Evolutionary conservation across 2,797 vertebrate genomes (phyloP), one percentile per base, ranked within the genome.

Genomic region (Borostomias antarcticus): DNA sequence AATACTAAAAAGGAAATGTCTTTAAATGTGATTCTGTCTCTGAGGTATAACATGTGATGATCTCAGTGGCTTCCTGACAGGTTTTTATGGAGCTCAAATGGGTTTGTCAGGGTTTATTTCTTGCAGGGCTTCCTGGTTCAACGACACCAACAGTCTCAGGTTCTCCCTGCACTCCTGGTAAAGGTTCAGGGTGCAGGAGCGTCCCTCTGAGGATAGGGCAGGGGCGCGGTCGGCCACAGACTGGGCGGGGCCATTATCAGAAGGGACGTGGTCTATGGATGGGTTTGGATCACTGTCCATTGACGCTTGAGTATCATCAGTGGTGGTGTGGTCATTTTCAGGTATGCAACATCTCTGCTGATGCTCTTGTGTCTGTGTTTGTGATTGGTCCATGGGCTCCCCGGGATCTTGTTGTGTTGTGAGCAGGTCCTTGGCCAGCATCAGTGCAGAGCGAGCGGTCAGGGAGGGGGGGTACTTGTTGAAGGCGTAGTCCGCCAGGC

Each of bases 401-500:
- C 58, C 35, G 21, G 23, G 9, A 5, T 35, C 52, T 1, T 15
- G 58, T 52, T 77, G 53, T 2, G 40, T 62, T 21, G 61, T 33
- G 66, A 95, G 77, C 59, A 96, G 77, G 21, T 90, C 89, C n/a
- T 90, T 84, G 0, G 95, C 94, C 32, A 97, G 68, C 2, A 72
- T 88, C 68, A 97, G 82, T 25, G 94, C 93, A 69, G 94, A 92
- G 47, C 88, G 70, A 6, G 95, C 95, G 66, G 95, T 89, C 62
- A 97, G 85, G 13, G 97, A 98, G 0, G 96, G 95, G 0, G 86
- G 53, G 68, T 96, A 97, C 21, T 83, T 86, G 78, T 88, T 92
- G 81, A 99, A 98, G 17, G 94, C 75, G 2, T 98, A 97, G 83
- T 99, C 97, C 0, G 97, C 95, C 54, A 98, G 79, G 77, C 94